phyloP scores from a whole-genome alignment of 2,888 invertebrate genomes.

The Drosophila subquinaria region DNA sequence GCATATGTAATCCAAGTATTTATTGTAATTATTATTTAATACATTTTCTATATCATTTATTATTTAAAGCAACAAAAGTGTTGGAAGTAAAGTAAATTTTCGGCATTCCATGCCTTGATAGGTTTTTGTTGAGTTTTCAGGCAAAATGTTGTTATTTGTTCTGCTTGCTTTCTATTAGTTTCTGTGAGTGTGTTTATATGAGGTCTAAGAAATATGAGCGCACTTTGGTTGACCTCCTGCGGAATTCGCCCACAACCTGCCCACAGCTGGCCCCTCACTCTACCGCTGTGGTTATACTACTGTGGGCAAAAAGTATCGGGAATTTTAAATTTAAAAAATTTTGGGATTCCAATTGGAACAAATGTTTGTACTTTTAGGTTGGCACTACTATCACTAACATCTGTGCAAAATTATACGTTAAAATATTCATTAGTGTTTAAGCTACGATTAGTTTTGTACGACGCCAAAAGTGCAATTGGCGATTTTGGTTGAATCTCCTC shows the following conservation, averaged over 20 bases:
- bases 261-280: background rate
- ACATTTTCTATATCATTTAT: conserved; percentile 16
- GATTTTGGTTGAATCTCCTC: too few relatives aligned
- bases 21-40: conserved; percentile 7
- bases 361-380: too few relatives aligned
- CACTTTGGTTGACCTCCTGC: conserved; percentile 45
- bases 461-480: too few relatives aligned
- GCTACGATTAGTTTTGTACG: too few relatives aligned
- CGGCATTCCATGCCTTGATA: conserved; percentile 30
- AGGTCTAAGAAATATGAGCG: conserved; percentile 74
- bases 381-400: too few relatives aligned
- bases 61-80: conserved; percentile 14
- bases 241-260: too few relatives aligned
- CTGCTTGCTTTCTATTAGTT: conserved; percentile 61
- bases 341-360: too few relatives aligned
- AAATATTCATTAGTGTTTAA: too few relatives aligned
- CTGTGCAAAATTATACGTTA: too few relatives aligned
- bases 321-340: too few relatives aligned
- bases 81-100: conserved; percentile 26
- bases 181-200: conserved; percentile 67
- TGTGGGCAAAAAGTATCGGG: too few relatives aligned
- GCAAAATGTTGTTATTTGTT: conserved; percentile 61
- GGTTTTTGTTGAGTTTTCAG: conserved; percentile 29
- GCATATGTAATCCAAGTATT: background rate
- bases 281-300: conserved; percentile 49